Evolutionary conservation across 1,140 invertebrate species (phyloP).

Genomic region (Trachymyrmex septentrionalis): DNA sequence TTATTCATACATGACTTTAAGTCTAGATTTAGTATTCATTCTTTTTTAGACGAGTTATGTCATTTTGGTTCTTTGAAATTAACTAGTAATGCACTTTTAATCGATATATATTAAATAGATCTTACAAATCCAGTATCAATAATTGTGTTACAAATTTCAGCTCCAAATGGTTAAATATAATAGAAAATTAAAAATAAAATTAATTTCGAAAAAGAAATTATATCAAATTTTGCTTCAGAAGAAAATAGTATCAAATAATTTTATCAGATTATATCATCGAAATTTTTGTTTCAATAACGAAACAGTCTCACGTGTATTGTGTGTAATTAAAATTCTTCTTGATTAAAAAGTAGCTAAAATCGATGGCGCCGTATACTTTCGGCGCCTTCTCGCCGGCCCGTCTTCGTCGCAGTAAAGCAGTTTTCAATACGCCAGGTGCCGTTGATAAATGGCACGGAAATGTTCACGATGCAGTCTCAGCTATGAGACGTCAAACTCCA

Average conservation of each 20-base stretch:
- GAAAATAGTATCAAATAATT: neutral
- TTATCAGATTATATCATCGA: neutral
- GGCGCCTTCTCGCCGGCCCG: conserved; percentile 5
- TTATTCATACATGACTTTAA: too few species aligned
- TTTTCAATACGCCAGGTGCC: conserved; percentile 57
- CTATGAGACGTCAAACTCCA: conserved; percentile 60
- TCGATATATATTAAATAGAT: too few species aligned
- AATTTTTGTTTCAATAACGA: neutral
- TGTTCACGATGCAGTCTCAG: conserved; percentile 46
- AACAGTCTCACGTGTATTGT: neutral
- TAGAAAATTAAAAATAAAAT: neutral
- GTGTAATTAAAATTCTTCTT: conserved; percentile 30
- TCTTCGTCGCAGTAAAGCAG: conserved; percentile 17
- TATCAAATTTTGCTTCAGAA: neutral
- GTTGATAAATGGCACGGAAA: conserved; percentile 62
- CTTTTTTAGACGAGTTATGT: too few species aligned
- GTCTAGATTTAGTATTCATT: too few species aligned
- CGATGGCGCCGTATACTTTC: conserved; percentile 31
- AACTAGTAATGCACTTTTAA: too few species aligned
- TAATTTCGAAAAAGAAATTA: neutral
- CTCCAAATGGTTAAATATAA: neutral
- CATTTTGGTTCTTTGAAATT: too few species aligned
- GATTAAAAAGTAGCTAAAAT: conserved; percentile 47
- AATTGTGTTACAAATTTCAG: too few species aligned
- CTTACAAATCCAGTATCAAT: too few species aligned